Percentiles rank a stretch among this genome's conserved stretches.
Evolutionary conservation across 2,797 vertebrate species (phyloP).

Genomic region (Anisognathus igniventris): DNA sequence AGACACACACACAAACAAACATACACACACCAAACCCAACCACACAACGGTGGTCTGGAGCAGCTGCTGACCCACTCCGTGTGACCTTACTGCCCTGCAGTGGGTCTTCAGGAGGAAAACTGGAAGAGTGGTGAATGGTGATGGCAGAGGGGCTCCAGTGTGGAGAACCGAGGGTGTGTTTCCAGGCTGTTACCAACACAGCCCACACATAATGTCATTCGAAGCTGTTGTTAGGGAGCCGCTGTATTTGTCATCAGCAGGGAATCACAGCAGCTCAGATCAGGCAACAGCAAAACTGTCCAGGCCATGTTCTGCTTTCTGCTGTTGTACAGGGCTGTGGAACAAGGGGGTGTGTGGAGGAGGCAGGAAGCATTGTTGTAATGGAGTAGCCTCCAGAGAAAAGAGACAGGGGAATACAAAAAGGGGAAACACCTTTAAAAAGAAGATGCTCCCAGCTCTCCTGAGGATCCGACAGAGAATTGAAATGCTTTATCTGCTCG

Average conservation of each 20-base stretch:
- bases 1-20: background rate
- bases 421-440: background rate
- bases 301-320: background rate
- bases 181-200: background rate
- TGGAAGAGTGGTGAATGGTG: background rate
- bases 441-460: background rate
- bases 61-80: background rate
- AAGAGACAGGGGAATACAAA: background rate
- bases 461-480: background rate
- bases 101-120: background rate
- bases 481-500: slow-evolving; percentile 48
- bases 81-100: background rate
- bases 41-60: background rate
- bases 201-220: background rate
- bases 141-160: background rate
- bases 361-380: background rate
- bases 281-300: background rate
- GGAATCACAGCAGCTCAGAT: background rate
- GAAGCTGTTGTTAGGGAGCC: background rate
- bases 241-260: background rate
- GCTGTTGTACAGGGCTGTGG: background rate
- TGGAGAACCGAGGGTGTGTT: background rate
- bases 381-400: background rate
- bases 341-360: background rate
- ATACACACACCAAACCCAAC: background rate